A percentile compares a stretch with the other conserved stretches of the same genome.
These are phyloP conservation scores for Pyrrhura leucotis DNA, from an alignment of 2,797 vertebrate species.

Conservation along the genomic window DNA sequence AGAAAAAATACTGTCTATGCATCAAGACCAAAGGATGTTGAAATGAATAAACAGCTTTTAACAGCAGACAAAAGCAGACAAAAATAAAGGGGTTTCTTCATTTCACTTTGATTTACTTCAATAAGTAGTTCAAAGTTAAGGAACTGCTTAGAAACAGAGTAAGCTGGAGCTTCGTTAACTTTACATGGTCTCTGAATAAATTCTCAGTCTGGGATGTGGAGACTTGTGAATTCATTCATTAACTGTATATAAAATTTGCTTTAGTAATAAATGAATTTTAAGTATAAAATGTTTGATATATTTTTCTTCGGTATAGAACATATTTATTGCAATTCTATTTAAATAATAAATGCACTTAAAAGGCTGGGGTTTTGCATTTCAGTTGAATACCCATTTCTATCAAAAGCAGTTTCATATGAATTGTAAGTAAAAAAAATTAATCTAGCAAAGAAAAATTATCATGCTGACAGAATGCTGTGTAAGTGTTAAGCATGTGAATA, in stretches of 20 bases:
- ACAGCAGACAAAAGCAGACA: background rate
- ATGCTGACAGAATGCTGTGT: background rate
- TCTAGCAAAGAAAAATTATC: background rate
- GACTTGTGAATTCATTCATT: slow-evolving; percentile 41
- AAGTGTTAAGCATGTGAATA: background rate
- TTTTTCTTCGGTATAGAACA: background rate
- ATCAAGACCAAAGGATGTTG: background rate
- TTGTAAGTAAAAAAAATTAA: background rate
- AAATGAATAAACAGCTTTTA: slow-evolving; percentile 4
- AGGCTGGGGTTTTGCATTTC: background rate
- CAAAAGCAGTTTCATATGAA: background rate
- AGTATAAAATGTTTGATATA: background rate
- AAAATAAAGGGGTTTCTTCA: background rate
- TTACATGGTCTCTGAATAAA: slow-evolving; percentile 3
- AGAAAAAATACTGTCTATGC: background rate
- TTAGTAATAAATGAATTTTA: background rate
- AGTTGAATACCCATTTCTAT: background rate
- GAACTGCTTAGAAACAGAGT: background rate
- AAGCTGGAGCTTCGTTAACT: background rate
- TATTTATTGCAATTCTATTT: background rate
- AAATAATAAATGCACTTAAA: slow-evolving; percentile 4
- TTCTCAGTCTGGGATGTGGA: background rate
- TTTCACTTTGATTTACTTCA: slow-evolving; percentile 21
- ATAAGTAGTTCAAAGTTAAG: background rate
- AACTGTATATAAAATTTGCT: slow-evolving; percentile 6